Base-by-base conservation (phyloP, 2,113 vertebrate species). In the Lota lota region DNA sequence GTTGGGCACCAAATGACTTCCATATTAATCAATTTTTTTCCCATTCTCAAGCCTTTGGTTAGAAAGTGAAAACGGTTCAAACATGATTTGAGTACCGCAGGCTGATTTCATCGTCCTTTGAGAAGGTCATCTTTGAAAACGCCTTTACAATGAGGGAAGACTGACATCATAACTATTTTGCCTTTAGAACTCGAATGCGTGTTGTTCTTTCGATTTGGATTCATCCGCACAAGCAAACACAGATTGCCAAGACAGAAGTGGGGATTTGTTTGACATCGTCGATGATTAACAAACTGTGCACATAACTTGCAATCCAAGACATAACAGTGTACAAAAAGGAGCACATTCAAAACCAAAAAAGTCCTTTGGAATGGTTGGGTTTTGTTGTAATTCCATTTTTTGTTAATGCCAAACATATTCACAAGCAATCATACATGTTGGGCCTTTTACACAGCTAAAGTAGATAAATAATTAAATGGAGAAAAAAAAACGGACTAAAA, bases 291-390 rank as follows among this genome's bases (percentile, higher is more conserved):
- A 47, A 10, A 47, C 16, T 56, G 53, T 56, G 53, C 17, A 56
- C 53, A 56, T 8, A 19, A 78, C 69, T 81, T 47, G 40, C 40
- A 11, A 47, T 47, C 40, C 40, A 47, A 47, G 40, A 47, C 40
- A 47, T 47, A 12, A 47, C 68, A 73, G 83, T 81, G 87, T 78
- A 65, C 88, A 85, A 77, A 65, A 90, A 91, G 89, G 90, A 92
- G 91, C 87, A 84, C 80, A 90, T 83, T 83, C 82, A 88, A 79
- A 92, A 83, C 85, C 88, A 89, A 90, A 77, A 79, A 76, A 90
- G 86, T 88, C 89, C 91, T 92, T 92, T 92, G 91, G 92, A 92
- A 92, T 91, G 90, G 83, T 88, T 83, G 83, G 83, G 72, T 61
- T 82, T 88, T 63, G 63, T 82, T 74, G 59, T 87, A 76, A 72